Evolutionary conservation across 2,888 invertebrate species (phyloP).

Genomic region (Parelbella ahira): DNA sequence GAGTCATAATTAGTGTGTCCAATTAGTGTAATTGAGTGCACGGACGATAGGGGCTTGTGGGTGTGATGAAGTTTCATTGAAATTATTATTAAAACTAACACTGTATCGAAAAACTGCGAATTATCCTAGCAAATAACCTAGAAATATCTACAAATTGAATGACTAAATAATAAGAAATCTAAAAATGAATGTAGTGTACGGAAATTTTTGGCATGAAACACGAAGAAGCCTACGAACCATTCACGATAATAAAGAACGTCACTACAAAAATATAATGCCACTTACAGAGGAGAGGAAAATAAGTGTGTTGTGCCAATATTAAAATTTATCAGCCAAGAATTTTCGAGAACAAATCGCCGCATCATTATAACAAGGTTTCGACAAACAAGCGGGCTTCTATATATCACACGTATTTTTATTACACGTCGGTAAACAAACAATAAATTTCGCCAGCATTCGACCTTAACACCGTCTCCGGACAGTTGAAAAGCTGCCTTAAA

Average conservation of each 20-base stretch:
- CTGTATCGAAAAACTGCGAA: too few species aligned
- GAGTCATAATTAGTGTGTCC: slow-evolving; percentile 23
- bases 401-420: slow-evolving; percentile 39
- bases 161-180: too few species aligned
- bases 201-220: too few species aligned
- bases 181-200: too few species aligned
- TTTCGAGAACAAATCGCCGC: background rate
- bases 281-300: too few species aligned
- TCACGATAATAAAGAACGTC: too few species aligned
- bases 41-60: slow-evolving; percentile 1
- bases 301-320: background rate
- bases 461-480: slow-evolving; percentile 19
- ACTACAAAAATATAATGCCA: too few species aligned
- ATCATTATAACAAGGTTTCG: slow-evolving; percentile 16
- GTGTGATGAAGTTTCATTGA: background rate
- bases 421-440: slow-evolving; percentile 41
- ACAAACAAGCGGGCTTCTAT: slow-evolving; percentile 32
- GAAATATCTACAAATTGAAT: too few species aligned
- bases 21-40: slow-evolving; percentile 22
- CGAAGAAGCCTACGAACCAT: too few species aligned
- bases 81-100: slow-evolving; percentile 12
- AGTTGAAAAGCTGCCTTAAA: slow-evolving; percentile 29
- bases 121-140: too few species aligned
- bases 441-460: slow-evolving; percentile 33
- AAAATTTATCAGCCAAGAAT: background rate